Evolutionary conservation across 2,113 vertebrate genomes (phyloP), one percentile per base, ranked within the genome.

Genomic region (Plestiodon gilberti): DNA sequence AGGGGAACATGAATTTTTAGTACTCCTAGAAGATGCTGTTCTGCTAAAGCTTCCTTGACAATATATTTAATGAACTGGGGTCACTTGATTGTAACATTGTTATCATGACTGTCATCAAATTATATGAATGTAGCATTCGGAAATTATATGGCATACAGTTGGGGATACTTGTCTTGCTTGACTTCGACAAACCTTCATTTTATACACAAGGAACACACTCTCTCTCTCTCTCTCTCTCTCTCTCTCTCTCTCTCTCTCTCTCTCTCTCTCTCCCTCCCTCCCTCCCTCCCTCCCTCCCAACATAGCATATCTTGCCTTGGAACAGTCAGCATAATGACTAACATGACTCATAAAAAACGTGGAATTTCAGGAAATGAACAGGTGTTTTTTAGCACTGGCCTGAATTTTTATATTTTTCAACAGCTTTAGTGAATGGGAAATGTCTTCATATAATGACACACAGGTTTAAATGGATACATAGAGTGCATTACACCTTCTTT

Each of bases 311-410:
- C 90, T 90, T 8, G 65, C 2, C 43, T 83, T 59, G 38, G 69
- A 83, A 75, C 35, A 4, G 52, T 28, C 82, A 40, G 48, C 74
- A 9, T 0, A 59, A 73, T 86, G 40, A 30, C 35, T 89, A 43
- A 85, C 3, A 22, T 23, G n/a, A 88, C 40, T 75, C 22, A 74
- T 1, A 82, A 85, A 48, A 90, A 70, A 73, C 22, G 9, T 64
- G 83, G 64, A 91, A 1, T 18, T 78, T 85, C 75, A 82, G 25
- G 22, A 89, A 89, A 83, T 30, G 73, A 13, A 7, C 67, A 86
- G 28, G 1, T 67, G 3, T 79, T 80, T 88, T 62, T 22, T 74
- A 38, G 4, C 5, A 74, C 10, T 69, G 30, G 1, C 7, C n/a
- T 81, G 79, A 61, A 22, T 52, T 77, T 78, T 64, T 33, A 81